Conservation (phyloP, 2,888 invertebrate genomes). For the Aphrophora alni region DNA sequence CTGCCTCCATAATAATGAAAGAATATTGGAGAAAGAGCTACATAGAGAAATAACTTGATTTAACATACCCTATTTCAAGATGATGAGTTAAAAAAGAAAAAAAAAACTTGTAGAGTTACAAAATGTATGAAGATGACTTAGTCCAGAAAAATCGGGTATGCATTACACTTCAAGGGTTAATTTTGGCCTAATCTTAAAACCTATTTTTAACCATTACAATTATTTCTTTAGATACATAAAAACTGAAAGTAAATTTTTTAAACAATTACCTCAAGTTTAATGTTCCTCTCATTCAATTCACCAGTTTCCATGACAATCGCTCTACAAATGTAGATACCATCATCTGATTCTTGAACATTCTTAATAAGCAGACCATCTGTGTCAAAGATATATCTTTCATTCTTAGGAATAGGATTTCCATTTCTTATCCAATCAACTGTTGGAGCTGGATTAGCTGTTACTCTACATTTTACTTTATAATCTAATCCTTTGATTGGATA, state of each 20-base stretch:
- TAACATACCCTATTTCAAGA: too few relatives aligned
- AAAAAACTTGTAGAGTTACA: too few relatives aligned
- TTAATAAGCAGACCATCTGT: constrained; percentile 78
- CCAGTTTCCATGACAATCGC: constrained; percentile 86
- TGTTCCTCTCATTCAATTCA: constrained; percentile 75
- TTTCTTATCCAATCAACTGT: constrained; percentile 87
- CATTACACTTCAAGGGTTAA: too few relatives aligned
- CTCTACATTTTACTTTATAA: constrained; percentile 81
- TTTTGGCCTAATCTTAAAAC: too few relatives aligned
- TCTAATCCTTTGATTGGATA: constrained; percentile 78
- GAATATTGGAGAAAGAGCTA: too few relatives aligned
- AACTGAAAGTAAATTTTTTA: neutral
- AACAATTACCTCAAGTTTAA: constrained; percentile 75
- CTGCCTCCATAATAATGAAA: too few relatives aligned
- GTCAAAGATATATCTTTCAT: constrained; percentile 75
- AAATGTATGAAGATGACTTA: too few relatives aligned
- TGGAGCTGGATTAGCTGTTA: constrained; percentile 83
- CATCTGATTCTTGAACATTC: constrained; percentile 80
- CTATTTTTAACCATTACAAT: too few relatives aligned
- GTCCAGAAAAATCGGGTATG: too few relatives aligned
- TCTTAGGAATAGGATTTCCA: constrained; percentile 66
- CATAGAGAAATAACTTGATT: too few relatives aligned
- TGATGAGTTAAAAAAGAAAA: too few relatives aligned
- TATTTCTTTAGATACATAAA: too few relatives aligned
- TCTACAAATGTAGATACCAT: constrained; percentile 85